These are phyloP conservation scores for Amphipyra berbera DNA, from an alignment of 2,888 invertebrate genomes.

Conservation along the genomic window DNA sequence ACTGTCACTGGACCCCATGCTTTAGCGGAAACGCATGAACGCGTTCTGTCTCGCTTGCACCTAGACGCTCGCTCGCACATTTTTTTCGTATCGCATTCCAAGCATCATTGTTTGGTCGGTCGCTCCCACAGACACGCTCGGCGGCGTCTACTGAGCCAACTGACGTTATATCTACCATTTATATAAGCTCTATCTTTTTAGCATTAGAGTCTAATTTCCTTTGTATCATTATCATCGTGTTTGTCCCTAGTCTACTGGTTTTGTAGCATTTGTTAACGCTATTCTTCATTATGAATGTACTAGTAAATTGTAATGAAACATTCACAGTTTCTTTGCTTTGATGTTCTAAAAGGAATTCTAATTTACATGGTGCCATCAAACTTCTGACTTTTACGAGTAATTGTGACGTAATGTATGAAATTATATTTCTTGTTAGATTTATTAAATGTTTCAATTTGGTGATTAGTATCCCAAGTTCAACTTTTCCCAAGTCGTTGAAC, in stretches of 20 bases:
- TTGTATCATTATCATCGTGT: slow-evolving; percentile 7
- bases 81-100: slow-evolving; percentile 83
- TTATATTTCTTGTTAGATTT: slow-evolving; percentile 1
- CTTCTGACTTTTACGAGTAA: slow-evolving; percentile 9
- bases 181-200: slow-evolving; percentile 61
- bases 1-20: slow-evolving; percentile 49
- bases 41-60: slow-evolving; percentile 60
- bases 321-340: slow-evolving; percentile 40
- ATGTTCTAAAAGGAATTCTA: slow-evolving; percentile 33
- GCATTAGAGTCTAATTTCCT: slow-evolving; percentile 54
- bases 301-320: slow-evolving; percentile 50
- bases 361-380: slow-evolving; percentile 9
- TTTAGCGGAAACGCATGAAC: slow-evolving; percentile 73
- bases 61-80: slow-evolving; percentile 64
- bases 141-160: slow-evolving; percentile 61
- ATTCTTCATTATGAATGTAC: slow-evolving; percentile 54
- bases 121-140: slow-evolving; percentile 82
- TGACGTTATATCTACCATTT: slow-evolving; percentile 39
- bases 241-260: slow-evolving; percentile 46
- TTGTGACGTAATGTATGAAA: neutral
- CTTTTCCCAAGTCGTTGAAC: neutral
- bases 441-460: neutral
- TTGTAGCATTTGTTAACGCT: slow-evolving; percentile 56
- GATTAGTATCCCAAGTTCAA: neutral
- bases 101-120: slow-evolving; percentile 78